A percentile compares a stretch with the other conserved stretches of the same genome.
phyloP scores from a whole-genome alignment of 2,888 invertebrate genomes.

The Therioaphis trifolii region DNA sequence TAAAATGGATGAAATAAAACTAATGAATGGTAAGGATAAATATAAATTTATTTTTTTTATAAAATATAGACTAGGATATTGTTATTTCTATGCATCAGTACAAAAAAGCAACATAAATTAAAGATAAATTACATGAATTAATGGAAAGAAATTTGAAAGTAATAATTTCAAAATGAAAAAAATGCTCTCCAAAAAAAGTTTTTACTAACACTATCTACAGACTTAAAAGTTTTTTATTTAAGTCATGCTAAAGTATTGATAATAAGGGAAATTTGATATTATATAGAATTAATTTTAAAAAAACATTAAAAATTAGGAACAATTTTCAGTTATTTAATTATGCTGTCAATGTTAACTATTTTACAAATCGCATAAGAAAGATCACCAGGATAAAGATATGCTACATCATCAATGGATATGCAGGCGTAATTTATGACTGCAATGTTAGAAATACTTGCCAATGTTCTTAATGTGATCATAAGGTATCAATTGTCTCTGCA shows the following conservation, averaged over 20 bases:
- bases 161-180: too few species aligned
- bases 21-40: background rate
- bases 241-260: background rate
- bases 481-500: slow-evolving; percentile 23
- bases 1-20: too few species aligned
- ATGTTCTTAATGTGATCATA: background rate
- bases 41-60: background rate
- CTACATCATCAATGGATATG: slow-evolving; percentile 19
- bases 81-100: background rate
- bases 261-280: background rate
- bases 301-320: slow-evolving; percentile 56
- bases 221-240: background rate
- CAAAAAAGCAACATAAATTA: background rate
- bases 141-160: background rate
- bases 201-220: background rate
- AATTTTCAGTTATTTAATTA: background rate
- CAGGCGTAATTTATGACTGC: slow-evolving; percentile 6
- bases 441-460: slow-evolving; percentile 47
- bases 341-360: background rate
- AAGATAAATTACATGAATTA: background rate
- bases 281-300: background rate
- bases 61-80: background rate
- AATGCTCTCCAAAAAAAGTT: background rate
- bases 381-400: slow-evolving; percentile 39
- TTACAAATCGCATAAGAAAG: background rate